Conservation (phyloP, 2,888 invertebrate species). For the Sarcophaga subvicina region DNA sequence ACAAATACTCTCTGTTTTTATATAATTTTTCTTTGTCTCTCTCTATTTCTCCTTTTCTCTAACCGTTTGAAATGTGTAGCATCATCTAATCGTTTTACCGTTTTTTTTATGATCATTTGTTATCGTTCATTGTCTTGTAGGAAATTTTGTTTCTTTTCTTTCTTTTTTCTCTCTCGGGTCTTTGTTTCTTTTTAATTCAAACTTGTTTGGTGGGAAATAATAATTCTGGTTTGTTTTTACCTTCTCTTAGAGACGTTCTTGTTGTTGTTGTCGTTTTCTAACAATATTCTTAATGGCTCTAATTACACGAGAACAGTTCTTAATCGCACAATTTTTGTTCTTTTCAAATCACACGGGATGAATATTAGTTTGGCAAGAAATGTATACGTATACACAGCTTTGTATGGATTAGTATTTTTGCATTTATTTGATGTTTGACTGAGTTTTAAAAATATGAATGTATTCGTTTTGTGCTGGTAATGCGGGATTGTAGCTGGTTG, state of each 20-base stretch:
- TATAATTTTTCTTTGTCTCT: too few relatives aligned
- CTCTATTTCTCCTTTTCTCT: neutral
- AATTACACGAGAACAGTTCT: too few relatives aligned
- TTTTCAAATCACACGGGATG: too few relatives aligned
- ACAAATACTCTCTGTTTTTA: neutral
- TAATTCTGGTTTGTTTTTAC: neutral
- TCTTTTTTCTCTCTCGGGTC: neutral
- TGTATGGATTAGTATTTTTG: too few relatives aligned
- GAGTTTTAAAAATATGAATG: too few relatives aligned
- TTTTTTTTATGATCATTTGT: neutral
- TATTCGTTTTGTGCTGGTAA: too few relatives aligned
- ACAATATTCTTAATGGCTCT: conserved; percentile 19
- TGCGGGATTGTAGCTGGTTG: too few relatives aligned
- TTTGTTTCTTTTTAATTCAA: conserved; percentile 27
- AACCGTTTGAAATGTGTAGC: neutral
- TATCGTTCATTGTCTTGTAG: neutral
- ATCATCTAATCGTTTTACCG: conserved; percentile 28
- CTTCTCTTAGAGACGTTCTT: neutral
- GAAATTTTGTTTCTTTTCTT: conserved; percentile 19
- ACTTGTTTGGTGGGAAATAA: too few relatives aligned
- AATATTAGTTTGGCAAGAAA: too few relatives aligned
- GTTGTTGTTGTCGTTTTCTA: conserved; percentile 10
- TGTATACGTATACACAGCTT: too few relatives aligned
- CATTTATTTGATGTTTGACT: too few relatives aligned
- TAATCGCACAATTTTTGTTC: too few relatives aligned